Base-by-base conservation (phyloP, 1,140 invertebrate genomes). In the Ostrea denselamellosa region DNA sequence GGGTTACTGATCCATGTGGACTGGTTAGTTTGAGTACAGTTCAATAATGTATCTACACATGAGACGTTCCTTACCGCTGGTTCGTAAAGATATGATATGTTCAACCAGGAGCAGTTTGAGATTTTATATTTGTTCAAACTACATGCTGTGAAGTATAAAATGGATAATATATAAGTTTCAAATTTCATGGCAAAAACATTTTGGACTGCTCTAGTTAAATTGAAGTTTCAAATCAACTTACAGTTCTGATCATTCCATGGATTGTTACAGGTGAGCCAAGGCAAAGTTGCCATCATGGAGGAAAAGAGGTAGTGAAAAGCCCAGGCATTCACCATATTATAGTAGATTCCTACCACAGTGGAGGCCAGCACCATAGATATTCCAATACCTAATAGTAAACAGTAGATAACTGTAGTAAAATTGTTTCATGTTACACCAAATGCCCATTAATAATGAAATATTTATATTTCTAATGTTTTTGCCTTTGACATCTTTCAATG, bases 331-430 rank as follows among this genome's bases (percentile, higher is more conserved):
- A 95, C 93, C 86, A 95, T 93, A 90, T 95, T 95, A 92, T 96
- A 96, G 90, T 96, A 96, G 81, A 96, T 92, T 56, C 93, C 90
- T 2, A 96, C 93, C 0, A 95, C 88, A 8, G 93, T 90, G 2
- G 95, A 94, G 10, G 95, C 91, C 0, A 95, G 85, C 87, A 97
- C 96, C 95, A 98, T 97, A 0, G 97, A 97, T 94, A 97, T 97
- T 0, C 97, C 97, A 34, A 97, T 96, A 34, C 97, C 97, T 97
- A 92, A 7, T 87, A 56, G 19, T 58, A 58, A 12, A 44, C 34
- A 44, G 34, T 44, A 44, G 34, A 2, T 2, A 44, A 44, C 1
- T 44, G 34, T 5, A 2, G 34, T 44, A 1, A 44, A 44, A 44
- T 44, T 44, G 5, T 44, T 44, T 44, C 34, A 2, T 44, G 34